These are phyloP conservation scores for Bombus difficillimus DNA, from an alignment of 1,140 invertebrate species.

Conservation along the genomic window DNA sequence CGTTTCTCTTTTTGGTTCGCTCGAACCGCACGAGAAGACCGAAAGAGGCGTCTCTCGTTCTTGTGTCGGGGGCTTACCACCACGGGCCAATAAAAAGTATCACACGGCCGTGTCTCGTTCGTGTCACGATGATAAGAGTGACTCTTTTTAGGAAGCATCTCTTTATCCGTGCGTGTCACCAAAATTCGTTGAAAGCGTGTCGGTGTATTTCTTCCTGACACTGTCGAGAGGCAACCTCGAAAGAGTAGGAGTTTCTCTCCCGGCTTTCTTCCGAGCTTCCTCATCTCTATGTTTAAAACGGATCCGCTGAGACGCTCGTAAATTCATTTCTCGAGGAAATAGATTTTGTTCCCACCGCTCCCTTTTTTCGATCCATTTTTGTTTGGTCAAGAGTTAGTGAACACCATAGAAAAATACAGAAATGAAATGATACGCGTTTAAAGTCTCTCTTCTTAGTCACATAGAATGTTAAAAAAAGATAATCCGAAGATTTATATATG, in stretches of 20 bases:
- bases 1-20: neutral
- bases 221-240: neutral
- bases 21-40: neutral
- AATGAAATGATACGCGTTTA: neutral
- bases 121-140: constrained; percentile 53
- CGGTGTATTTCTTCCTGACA: constrained; percentile 47
- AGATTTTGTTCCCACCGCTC: neutral
- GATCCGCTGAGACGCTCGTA: constrained; percentile 8
- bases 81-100: constrained; percentile 58
- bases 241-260: constrained; percentile 16
- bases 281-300: neutral
- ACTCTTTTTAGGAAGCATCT: constrained; percentile 42
- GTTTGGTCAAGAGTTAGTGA: neutral
- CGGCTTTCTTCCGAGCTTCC: neutral
- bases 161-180: constrained; percentile 48
- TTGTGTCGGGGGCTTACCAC: constrained; percentile 30
- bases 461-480: no score
- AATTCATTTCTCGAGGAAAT: constrained; percentile 19
- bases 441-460: neutral
- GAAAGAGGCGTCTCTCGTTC: constrained; percentile 9
- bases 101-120: constrained; percentile 45
- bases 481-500: neutral
- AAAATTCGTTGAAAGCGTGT: constrained; percentile 51
- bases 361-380: neutral
- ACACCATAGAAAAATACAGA: neutral